Conservation (phyloP, 2,113 vertebrate genomes). For the Numida meleagris region DNA sequence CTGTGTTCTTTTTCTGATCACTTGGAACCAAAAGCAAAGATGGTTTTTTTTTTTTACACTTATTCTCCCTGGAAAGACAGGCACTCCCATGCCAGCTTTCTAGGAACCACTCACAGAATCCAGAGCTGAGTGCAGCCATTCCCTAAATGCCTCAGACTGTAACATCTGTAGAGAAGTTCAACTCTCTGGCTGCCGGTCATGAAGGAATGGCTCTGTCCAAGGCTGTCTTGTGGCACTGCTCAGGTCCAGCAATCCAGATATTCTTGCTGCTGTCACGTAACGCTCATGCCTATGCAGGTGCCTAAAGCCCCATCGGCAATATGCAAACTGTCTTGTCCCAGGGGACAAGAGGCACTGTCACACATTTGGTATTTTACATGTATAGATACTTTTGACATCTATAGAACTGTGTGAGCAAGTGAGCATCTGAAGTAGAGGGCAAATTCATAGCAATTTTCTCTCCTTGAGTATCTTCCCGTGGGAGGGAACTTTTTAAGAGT, state of each 20-base stretch:
- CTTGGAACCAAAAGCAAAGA: background rate
- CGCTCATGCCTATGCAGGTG: background rate
- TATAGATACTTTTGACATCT: conserved; percentile 64
- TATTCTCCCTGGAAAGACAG: background rate
- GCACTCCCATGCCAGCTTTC: background rate
- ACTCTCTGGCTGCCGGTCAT: background rate
- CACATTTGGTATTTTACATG: conserved; percentile 57
- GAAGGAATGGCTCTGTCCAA: background rate
- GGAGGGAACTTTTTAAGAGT: conserved; percentile 64
- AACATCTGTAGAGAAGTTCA: background rate
- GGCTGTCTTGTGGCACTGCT: background rate
- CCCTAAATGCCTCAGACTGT: background rate
- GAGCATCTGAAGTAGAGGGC: conserved; percentile 61
- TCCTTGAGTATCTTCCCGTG: conserved; percentile 66
- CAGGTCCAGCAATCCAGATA: background rate
- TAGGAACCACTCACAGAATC: background rate
- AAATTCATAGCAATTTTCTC: conserved; percentile 72
- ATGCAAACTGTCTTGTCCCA: conserved; percentile 38
- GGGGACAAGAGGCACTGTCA: conserved; percentile 47
- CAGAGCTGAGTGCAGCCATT: background rate
- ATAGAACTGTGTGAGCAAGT: conserved; percentile 53
- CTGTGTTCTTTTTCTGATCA: background rate
- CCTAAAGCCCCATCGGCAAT: background rate
- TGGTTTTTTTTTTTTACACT: background rate
- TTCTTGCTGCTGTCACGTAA: background rate